Evolutionary conservation across 1,140 invertebrate species (phyloP).

Genomic region (Oscheius sp.): DNA sequence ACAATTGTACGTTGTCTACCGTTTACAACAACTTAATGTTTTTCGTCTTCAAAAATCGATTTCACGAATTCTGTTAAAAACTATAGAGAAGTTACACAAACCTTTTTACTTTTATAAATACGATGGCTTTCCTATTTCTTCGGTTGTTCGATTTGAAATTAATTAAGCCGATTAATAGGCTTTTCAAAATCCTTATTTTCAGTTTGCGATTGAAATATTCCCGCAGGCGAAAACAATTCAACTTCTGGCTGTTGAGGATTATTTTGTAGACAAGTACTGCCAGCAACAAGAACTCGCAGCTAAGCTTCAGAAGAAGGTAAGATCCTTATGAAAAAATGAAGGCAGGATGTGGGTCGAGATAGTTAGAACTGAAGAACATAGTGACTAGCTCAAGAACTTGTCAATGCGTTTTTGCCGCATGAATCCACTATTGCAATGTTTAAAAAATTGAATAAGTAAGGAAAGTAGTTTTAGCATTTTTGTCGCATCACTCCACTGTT

Average conservation of each 20-base stretch:
- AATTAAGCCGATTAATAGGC: too few relatives aligned
- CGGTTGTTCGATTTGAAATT: too few relatives aligned
- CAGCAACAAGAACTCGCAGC: conserved; percentile 11
- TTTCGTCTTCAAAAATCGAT: too few relatives aligned
- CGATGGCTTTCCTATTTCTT: too few relatives aligned
- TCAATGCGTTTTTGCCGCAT: conserved; percentile 77
- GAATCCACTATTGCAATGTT: conserved; percentile 73
- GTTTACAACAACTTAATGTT: too few relatives aligned
- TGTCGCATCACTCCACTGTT: neutral
- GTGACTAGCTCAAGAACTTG: too few relatives aligned
- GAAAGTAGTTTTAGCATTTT: conserved; percentile 47
- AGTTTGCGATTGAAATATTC: conserved; percentile 37
- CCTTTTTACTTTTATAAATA: too few relatives aligned
- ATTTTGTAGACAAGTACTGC: conserved; percentile 19
- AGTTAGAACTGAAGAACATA: too few relatives aligned
- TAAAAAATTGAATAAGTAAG: conserved; percentile 69
- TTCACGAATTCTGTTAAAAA: conserved; percentile 25
- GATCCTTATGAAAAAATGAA: too few relatives aligned
- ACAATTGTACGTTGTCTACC: too few relatives aligned
- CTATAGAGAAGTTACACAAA: conserved; percentile 70
- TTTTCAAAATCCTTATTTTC: conserved; percentile 9
- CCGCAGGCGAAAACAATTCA: conserved; percentile 37
- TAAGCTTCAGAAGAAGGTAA: too few relatives aligned
- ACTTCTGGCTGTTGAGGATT: conserved; percentile 21
- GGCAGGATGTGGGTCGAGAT: too few relatives aligned